Percentiles rank a stretch among this genome's conserved stretches.
phyloP scores from a whole-genome alignment of 2,797 vertebrate genomes.

The Artibeus jamaicensis region DNA sequence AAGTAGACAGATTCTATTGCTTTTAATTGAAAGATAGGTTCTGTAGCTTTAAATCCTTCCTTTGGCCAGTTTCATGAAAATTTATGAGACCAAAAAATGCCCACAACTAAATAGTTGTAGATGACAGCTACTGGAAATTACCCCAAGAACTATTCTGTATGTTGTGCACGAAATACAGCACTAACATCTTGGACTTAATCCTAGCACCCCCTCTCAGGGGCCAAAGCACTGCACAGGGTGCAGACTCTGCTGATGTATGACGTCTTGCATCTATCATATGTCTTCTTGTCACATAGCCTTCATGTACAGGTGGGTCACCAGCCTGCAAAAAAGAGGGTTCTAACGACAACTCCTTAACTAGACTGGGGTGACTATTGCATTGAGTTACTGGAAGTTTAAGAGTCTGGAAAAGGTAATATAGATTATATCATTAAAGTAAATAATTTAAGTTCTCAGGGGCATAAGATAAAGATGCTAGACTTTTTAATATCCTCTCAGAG shows the following conservation, averaged over 20 bases:
- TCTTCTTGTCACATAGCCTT: not conserved
- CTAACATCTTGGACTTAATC: not conserved
- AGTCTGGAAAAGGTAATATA: not conserved
- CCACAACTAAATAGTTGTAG: not conserved
- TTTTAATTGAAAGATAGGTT: not conserved
- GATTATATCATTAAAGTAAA: not conserved
- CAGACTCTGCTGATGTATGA: rapidly evolving
- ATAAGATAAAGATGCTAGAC: not conserved
- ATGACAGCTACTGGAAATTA: not conserved
- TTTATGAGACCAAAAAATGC: slow-evolving; percentile 17
- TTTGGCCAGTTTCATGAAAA: not conserved
- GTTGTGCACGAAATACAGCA: not conserved
- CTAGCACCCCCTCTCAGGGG: not conserved
- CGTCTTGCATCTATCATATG: not conserved
- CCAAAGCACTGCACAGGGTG: not conserved
- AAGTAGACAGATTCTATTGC: not conserved
- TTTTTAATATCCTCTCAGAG: not conserved
- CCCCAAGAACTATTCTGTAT: not conserved
- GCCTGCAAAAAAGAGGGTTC: not conserved
- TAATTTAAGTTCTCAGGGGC: not conserved
- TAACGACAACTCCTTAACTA: not conserved
- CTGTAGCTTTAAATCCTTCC: not conserved
- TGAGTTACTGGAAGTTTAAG: not conserved
- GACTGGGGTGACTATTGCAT: not conserved
- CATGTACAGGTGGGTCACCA: not conserved